Percentiles rank a stretch among this genome's conserved stretches.
These are phyloP conservation scores for Stictocephala bisonia DNA, from an alignment of 2,888 invertebrate genomes.

Conservation along the genomic window DNA sequence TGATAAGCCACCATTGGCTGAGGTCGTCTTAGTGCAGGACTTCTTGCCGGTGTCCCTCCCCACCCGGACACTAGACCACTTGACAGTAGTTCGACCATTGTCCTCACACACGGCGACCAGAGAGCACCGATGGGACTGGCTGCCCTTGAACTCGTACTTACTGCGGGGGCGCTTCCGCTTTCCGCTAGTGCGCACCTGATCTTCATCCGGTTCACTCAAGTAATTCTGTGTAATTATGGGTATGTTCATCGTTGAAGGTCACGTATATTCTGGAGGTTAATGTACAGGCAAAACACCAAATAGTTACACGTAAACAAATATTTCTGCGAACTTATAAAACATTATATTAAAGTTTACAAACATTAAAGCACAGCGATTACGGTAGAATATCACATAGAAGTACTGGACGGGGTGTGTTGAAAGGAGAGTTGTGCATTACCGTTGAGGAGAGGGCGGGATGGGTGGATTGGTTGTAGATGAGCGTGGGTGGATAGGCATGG, in stretches of 20 bases:
- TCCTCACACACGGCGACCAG: constrained; percentile 54
- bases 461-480: too few species aligned
- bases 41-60: constrained; percentile 50
- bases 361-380: constrained; percentile 21
- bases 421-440: background rate
- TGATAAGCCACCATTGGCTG: constrained; percentile 51
- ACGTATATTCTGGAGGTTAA: too few species aligned
- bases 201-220: constrained; percentile 49
- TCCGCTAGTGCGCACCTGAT: background rate
- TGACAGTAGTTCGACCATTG: constrained; percentile 52
- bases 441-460: background rate
- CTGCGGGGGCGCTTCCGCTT: constrained; percentile 48
- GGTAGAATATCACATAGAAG: constrained; percentile 19
- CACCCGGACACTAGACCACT: constrained; percentile 55
- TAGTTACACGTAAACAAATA: background rate
- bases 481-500: too few species aligned
- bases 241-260: constrained; percentile 52
- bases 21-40: constrained; percentile 52
- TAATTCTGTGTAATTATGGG: constrained; percentile 54
- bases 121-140: constrained; percentile 55
- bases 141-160: constrained; percentile 54
- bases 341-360: background rate
- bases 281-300: too few species aligned
- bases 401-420: constrained; percentile 20
- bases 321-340: background rate